Base-by-base conservation (phyloP, 2,113 vertebrate species). In the Morphnarchus princeps region DNA sequence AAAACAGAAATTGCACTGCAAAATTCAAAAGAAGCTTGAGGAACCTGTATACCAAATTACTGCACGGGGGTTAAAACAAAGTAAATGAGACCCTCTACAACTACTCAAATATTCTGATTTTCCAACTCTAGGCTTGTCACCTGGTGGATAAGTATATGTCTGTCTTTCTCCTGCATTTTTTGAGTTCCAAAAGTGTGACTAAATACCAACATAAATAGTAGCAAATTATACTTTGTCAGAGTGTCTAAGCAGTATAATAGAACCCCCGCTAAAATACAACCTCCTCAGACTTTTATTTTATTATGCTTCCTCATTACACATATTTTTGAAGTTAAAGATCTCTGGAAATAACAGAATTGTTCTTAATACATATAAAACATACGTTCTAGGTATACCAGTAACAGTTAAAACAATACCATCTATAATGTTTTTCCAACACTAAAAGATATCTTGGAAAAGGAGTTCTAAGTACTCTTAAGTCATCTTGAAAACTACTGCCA, bases 131-230 rank as follows among this genome's bases (percentile, higher is more conserved):
- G 21, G 49, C 70, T 34, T 50, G 25, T 45, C 57, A 95, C 83
- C 89, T 87, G 66, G 52, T 85, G 25, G 70, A 12, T 94, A 97
- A 95, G 17, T 87, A 63, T 18, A 95, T 17, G 61, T 71, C 90
- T 95, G 78, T 67, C 86, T 92, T 70, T 93, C 69, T 84, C 63
- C n/a, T 79, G 65, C 76, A 84, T 76, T 97, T 95, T 93, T 78
- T 77, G 63, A 93, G 45, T 80, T 88, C 73, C 70, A 85, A 31
- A 94, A 94, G 45, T 88, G 78, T 89, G 89, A 97, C 78, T 95
- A 86, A 97, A 97, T 42, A 87, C 87, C 74, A 95, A 85, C 89
- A 91, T 69, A 93, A 96, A 94, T 82, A 97, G 93, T 66, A 91
- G 45, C 70, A 94, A 97, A 95, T 97, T 90, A 95, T 50, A 96